Percentiles rank a stretch among this genome's conserved stretches.
These are phyloP conservation scores for Hypothenemus hampei DNA, from an alignment of 1,140 invertebrate species.

Conservation along the genomic window DNA sequence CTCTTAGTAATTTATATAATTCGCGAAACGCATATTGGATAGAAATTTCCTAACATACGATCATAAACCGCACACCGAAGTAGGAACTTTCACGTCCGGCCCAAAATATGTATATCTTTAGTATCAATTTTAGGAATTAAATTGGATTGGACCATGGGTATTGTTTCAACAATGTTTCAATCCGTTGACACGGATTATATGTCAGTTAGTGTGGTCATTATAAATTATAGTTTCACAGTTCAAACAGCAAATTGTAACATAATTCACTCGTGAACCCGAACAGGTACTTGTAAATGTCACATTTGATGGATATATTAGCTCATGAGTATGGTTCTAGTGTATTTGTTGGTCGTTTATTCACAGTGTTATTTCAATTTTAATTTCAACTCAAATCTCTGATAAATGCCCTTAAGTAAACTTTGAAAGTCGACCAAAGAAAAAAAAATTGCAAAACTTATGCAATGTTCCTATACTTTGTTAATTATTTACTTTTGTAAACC, in stretches of 20 bases:
- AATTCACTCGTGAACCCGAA: background rate
- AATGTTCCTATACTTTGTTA: too few species aligned
- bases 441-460: too few species aligned
- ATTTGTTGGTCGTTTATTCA: too few species aligned
- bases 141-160: background rate
- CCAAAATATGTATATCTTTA: background rate
- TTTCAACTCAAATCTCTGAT: too few species aligned
- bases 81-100: background rate
- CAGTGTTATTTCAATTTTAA: too few species aligned
- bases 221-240: background rate
- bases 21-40: background rate
- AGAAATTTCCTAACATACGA: background rate
- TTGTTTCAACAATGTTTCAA: background rate
- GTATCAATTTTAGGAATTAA: background rate
- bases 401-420: too few species aligned
- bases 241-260: conserved; percentile 5
- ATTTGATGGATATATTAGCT: conserved; percentile 5
- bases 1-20: background rate
- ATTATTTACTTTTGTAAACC: too few species aligned
- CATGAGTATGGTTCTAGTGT: too few species aligned
- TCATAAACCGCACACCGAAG: background rate
- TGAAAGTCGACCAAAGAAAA: too few species aligned
- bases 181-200: background rate
- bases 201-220: background rate
- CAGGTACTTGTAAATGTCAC: conserved; percentile 1